Evolutionary conservation across 1,140 invertebrate species (phyloP), one percentile per base, ranked within the genome.

Genomic region (Procambarus clarkii): DNA sequence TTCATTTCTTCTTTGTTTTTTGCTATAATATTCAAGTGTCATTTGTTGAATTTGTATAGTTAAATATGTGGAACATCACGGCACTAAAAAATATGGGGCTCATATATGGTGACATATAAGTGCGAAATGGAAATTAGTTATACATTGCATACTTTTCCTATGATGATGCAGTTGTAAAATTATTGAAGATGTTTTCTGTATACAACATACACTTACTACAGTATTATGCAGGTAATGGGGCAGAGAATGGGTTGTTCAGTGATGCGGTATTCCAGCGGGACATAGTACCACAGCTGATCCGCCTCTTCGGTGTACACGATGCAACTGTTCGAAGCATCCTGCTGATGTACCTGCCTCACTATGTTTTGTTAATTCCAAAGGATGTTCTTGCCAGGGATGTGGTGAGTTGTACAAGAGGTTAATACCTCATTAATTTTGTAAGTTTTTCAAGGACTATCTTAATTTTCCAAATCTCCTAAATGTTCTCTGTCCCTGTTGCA

Each of bases 251-350:
- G 9, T 45, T 88, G 79, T 88, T 88, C 18, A 69, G 78, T 34
- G 60, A 64, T 45, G 83, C 69, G 58, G 82, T 91, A 44, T 91
- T 91, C 60, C 82, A 69, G 58, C 82, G 77, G 11, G 76, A 91
- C 89, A 86, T 91, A 46, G 83, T 91, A 2, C 89, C 89, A 24
- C 89, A 91, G 50, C 74, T 91, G 54, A 54, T 91, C 24, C 50
- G 89, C 34, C 58, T 91, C 11, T 91, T 85, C 60, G 74, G 82
- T 48, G 76, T 85, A 24, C 89, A 91, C 9, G 89, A 91, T 80
- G 89, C 89, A 15, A 91, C 89, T 13, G 89, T 91, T 18, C 54
- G 89, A 11, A 69, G 74, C 54, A 84, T 86, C 60, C 83, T 91
- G 24, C 83, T 91, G 13, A 69, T 76, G 0, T 78, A 85, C 58